Conservation (phyloP, 2,113 vertebrate species). For the Saccopteryx leptura region DNA sequence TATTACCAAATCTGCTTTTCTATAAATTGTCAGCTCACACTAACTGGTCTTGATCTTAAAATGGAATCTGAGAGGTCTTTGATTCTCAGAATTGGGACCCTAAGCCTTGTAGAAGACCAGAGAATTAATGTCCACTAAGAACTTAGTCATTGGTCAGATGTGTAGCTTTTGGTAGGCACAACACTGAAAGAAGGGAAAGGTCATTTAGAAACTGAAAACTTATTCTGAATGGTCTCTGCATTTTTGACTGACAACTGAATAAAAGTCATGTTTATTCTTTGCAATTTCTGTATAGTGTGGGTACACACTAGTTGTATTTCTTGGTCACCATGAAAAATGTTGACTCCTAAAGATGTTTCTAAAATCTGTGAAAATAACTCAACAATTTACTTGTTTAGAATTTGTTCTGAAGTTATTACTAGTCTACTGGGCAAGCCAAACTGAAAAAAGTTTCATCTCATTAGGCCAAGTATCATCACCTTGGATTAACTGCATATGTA, state of each 20-base stretch:
- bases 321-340: neutral
- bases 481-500: neutral
- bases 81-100: neutral
- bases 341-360: neutral
- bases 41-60: neutral
- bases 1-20: neutral
- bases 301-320: neutral
- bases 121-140: neutral
- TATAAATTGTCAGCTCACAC: neutral
- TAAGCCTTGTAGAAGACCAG: neutral
- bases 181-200: neutral
- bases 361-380: neutral
- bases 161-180: neutral
- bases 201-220: neutral
- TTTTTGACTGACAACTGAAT: slow-evolving; percentile 36
- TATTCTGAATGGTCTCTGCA: neutral
- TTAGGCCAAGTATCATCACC: neutral
- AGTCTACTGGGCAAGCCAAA: slow-evolving; percentile 16
- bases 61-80: neutral
- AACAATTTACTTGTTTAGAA: neutral
- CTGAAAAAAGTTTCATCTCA: slow-evolving; percentile 58
- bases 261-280: slow-evolving; percentile 36
- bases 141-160: neutral
- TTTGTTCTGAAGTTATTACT: slow-evolving; percentile 21
- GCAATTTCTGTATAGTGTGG: neutral